Conservation (phyloP, 2,797 vertebrate genomes). For the Moxostoma hubbsi region DNA sequence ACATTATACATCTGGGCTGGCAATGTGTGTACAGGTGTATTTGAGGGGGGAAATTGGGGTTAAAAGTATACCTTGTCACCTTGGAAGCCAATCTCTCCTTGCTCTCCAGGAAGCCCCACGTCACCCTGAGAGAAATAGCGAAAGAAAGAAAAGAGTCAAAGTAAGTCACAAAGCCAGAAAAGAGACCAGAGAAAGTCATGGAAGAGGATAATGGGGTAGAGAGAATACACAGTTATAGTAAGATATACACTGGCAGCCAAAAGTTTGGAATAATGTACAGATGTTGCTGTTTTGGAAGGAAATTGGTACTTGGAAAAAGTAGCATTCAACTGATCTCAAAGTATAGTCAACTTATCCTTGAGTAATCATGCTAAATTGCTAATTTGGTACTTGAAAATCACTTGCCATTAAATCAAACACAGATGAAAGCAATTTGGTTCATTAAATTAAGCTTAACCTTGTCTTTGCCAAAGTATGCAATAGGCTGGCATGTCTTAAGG, state of each 20-base stretch:
- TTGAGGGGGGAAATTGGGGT: not conserved
- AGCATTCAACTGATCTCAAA: no score
- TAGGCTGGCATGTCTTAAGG: no score
- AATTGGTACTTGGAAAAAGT: not conserved
- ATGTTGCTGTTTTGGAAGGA: not conserved
- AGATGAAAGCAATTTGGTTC: no score
- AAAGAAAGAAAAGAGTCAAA: conserved; percentile 46
- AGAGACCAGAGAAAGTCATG: not conserved
- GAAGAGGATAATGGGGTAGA: not conserved
- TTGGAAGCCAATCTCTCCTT: conserved; percentile 91
- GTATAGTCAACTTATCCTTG: no score
- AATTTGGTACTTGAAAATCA: no score
- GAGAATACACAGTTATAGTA: not conserved
- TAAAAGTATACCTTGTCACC: conserved; percentile 89
- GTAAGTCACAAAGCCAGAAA: conserved; percentile 27
- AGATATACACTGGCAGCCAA: not conserved
- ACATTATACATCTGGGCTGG: not conserved
- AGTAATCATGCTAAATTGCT: no score
- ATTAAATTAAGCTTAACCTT: no score
- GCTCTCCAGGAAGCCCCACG: conserved; percentile 89
- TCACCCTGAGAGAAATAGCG: conserved; percentile 81
- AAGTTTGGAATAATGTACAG: no score
- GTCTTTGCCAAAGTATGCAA: no score
- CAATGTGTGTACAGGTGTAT: not conserved
- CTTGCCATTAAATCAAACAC: no score